These are phyloP conservation scores for Caenorhabditis remanei DNA, from an alignment of 1,140 invertebrate genomes.

Conservation along the genomic window DNA sequence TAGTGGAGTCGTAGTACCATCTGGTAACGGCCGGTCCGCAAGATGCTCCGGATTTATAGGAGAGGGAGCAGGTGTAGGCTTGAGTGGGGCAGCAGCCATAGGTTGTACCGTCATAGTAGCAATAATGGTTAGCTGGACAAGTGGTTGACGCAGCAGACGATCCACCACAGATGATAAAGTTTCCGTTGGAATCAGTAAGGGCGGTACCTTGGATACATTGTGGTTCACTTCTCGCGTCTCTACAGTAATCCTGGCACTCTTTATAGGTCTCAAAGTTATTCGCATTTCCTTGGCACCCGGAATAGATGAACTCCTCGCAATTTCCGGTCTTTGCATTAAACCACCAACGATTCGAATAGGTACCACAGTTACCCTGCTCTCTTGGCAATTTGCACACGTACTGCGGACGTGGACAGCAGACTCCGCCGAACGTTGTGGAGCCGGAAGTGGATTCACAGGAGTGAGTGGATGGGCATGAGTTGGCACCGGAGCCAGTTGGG, in stretches of 20 bases:
- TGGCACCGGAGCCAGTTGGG: constrained; percentile 75
- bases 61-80: constrained; percentile 77
- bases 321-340: constrained; percentile 78
- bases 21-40: constrained; percentile 77
- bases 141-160: constrained; percentile 73
- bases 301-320: constrained; percentile 78
- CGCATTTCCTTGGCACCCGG: constrained; percentile 73
- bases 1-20: constrained; percentile 77
- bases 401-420: constrained; percentile 76
- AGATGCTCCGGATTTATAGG: constrained; percentile 74
- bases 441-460: constrained; percentile 76
- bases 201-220: constrained; percentile 77
- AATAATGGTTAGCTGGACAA: constrained; percentile 78
- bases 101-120: constrained; percentile 77
- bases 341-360: constrained; percentile 77
- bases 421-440: constrained; percentile 68
- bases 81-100: constrained; percentile 77
- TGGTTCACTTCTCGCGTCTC: constrained; percentile 75
- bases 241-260: constrained; percentile 77
- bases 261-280: constrained; percentile 76
- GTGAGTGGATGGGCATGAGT: constrained; percentile 75
- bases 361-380: constrained; percentile 77
- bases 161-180: constrained; percentile 77
- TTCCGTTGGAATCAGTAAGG: constrained; percentile 77
- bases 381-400: constrained; percentile 77